A percentile compares a stretch with the other conserved stretches of the same genome.
Conservation (phyloP, 2,888 invertebrate species). For the Chymomyza procnemis region DNA sequence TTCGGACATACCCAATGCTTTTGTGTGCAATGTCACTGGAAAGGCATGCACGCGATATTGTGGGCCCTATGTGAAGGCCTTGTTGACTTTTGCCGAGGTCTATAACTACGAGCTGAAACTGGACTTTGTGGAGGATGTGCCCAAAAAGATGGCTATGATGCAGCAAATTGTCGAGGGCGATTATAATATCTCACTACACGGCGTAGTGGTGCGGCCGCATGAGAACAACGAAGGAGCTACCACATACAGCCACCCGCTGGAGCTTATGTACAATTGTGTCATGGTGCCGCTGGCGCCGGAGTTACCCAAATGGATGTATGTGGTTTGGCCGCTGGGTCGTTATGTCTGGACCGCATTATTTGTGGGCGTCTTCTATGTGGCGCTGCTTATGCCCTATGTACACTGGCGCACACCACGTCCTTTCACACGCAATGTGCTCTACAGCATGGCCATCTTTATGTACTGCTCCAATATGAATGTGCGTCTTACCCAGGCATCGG, state of each 20-base stretch:
- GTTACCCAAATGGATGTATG: conserved; percentile 72
- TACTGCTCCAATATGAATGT: conserved; percentile 67
- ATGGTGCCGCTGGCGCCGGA: conserved; percentile 75
- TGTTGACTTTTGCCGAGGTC: conserved; percentile 52
- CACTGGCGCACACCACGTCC: conserved; percentile 43
- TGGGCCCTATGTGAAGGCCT: conserved; percentile 56
- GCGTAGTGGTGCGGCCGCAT: conserved; percentile 27
- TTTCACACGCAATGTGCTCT: conserved; percentile 55
- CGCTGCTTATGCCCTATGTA: conserved; percentile 56
- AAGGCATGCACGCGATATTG: conserved; percentile 8
- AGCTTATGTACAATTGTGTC: conserved; percentile 64
- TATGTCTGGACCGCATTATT: conserved; percentile 65
- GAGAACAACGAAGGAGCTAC: neutral
- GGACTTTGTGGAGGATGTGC: conserved; percentile 37
- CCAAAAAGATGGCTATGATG: conserved; percentile 39
- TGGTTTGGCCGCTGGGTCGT: conserved; percentile 69
- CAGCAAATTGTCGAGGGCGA: conserved; percentile 35
- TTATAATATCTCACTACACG: conserved; percentile 65
- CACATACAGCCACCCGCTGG: conserved; percentile 68
- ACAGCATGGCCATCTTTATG: conserved; percentile 64
- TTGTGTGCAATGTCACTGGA: conserved; percentile 37
- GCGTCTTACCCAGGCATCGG: conserved; percentile 40
- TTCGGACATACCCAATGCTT: conserved; percentile 61
- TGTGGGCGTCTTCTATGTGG: conserved; percentile 66
- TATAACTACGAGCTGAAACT: conserved; percentile 53